Evolutionary conservation across 2,888 invertebrate genomes (phyloP).

Genomic region (Dascillus cervinus): DNA sequence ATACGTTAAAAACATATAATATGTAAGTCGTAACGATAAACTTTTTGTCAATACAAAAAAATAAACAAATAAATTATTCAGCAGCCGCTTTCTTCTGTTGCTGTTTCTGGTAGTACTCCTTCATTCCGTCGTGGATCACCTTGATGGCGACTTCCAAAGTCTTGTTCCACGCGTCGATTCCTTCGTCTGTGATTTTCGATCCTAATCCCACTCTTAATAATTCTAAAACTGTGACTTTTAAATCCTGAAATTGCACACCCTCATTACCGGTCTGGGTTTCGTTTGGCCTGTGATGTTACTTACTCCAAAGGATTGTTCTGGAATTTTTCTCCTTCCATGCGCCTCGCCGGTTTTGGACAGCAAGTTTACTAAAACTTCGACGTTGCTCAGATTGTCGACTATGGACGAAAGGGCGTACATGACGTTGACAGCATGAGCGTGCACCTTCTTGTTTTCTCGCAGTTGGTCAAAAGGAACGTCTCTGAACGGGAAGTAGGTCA

Average conservation of each 20-base stretch:
- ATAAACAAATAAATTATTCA: too few species aligned
- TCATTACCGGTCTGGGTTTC: too few species aligned
- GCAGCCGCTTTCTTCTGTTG: too few species aligned
- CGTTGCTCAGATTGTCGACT: constrained; percentile 46
- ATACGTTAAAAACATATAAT: too few species aligned
- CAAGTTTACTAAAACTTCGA: constrained; percentile 42
- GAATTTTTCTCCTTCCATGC: constrained; percentile 26
- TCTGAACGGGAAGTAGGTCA: constrained; percentile 43
- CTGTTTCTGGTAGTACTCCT: too few species aligned
- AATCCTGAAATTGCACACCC: constrained; percentile 42
- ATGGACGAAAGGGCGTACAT: constrained; percentile 43
- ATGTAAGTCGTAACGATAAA: too few species aligned
- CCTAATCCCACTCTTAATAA: constrained; percentile 41
- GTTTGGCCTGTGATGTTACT: constrained; percentile 1
- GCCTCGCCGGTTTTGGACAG: constrained; percentile 43
- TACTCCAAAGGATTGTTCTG: constrained; percentile 15
- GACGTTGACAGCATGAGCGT: constrained; percentile 46
- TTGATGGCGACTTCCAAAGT: constrained; percentile 35
- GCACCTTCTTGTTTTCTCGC: constrained; percentile 41
- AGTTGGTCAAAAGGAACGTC: constrained; percentile 41
- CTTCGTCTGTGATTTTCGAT: constrained; percentile 37
- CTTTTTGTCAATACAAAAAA: too few species aligned
- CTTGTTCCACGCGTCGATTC: constrained; percentile 42
- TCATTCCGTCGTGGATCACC: constrained; percentile 27
- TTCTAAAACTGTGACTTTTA: constrained; percentile 38